Evolutionary conservation across 1,140 invertebrate species (phyloP).

Genomic region (Sitodiplosis mosellana): DNA sequence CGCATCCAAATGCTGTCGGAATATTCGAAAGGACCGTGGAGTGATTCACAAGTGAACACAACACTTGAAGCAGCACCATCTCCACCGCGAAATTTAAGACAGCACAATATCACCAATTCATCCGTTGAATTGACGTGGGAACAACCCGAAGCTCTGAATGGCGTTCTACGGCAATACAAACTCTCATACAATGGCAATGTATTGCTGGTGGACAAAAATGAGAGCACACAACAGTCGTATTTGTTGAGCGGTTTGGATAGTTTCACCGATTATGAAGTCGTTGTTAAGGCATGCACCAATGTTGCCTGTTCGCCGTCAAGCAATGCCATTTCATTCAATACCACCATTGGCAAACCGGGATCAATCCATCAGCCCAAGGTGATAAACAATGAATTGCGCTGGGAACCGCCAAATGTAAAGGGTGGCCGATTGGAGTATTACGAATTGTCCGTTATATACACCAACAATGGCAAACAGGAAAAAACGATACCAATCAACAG

Average conservation of each 20-base stretch:
- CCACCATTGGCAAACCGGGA: slow-evolving; percentile 39
- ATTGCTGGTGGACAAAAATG: slow-evolving; percentile 15
- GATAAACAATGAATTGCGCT: slow-evolving; percentile 30
- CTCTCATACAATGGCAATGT: slow-evolving; percentile 28
- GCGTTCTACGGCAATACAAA: slow-evolving; percentile 49
- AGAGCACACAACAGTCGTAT: slow-evolving; percentile 4
- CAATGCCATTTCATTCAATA: slow-evolving; percentile 26
- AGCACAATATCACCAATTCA: slow-evolving; percentile 43
- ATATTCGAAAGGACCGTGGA: slow-evolving; percentile 47
- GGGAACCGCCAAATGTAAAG: slow-evolving; percentile 34
- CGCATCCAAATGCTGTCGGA: slow-evolving; percentile 51
- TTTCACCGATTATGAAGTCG: slow-evolving; percentile 44
- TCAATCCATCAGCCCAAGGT: slow-evolving; percentile 28
- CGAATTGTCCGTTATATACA: slow-evolving; percentile 27
- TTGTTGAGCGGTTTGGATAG: slow-evolving; percentile 22
- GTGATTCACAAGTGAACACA: slow-evolving; percentile 42
- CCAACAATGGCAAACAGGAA: neutral
- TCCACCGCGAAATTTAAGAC: slow-evolving; percentile 30
- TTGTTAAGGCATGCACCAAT: slow-evolving; percentile 51
- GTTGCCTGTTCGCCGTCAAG: slow-evolving; percentile 36
- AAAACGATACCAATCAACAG: neutral
- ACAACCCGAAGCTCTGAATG: slow-evolving; percentile 48
- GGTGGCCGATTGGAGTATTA: slow-evolving; percentile 43
- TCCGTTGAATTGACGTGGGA: slow-evolving; percentile 49
- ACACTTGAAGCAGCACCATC: slow-evolving; percentile 55